Evolutionary conservation across 1,140 invertebrate species (phyloP).

Genomic region (Tenebrio molitor): DNA sequence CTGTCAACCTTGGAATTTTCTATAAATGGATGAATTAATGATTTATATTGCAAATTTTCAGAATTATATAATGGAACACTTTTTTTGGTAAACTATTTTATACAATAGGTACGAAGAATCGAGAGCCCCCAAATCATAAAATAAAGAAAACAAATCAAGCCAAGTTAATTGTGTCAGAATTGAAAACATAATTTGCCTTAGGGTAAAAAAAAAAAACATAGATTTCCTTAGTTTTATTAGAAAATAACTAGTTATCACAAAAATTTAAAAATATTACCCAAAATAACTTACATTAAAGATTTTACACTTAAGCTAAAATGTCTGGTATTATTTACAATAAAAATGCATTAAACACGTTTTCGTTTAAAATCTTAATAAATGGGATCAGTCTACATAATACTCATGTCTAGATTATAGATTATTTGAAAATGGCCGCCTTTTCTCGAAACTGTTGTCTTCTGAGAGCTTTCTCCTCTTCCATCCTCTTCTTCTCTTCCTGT

Average conservation of each 20-base stretch:
- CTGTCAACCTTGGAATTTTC: too few species aligned
- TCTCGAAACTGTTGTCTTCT: slow-evolving; percentile 31
- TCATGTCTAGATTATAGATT: neutral
- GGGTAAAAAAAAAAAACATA: neutral
- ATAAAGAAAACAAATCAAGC: too few species aligned
- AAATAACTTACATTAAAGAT: neutral
- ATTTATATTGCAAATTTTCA: too few species aligned
- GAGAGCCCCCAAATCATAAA: too few species aligned
- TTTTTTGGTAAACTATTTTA: too few species aligned
- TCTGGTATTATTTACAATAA: neutral
- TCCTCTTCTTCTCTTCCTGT: slow-evolving; percentile 82
- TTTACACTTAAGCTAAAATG: neutral
- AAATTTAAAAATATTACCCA: neutral
- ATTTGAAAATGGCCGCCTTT: slow-evolving; percentile 41
- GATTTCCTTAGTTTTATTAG: neutral
- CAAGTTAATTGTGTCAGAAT: too few species aligned
- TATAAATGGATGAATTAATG: too few species aligned
- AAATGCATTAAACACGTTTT: neutral
- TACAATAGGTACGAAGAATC: too few species aligned
- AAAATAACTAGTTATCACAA: neutral
- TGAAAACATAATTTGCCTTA: too few species aligned
- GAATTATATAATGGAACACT: too few species aligned
- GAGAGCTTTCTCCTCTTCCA: slow-evolving; percentile 25
- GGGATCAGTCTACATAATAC: slow-evolving; percentile 10
- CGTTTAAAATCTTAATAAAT: slow-evolving; percentile 1